Evolutionary conservation across 2,888 invertebrate species (phyloP).

Genomic region (Achlya flavicornis): DNA sequence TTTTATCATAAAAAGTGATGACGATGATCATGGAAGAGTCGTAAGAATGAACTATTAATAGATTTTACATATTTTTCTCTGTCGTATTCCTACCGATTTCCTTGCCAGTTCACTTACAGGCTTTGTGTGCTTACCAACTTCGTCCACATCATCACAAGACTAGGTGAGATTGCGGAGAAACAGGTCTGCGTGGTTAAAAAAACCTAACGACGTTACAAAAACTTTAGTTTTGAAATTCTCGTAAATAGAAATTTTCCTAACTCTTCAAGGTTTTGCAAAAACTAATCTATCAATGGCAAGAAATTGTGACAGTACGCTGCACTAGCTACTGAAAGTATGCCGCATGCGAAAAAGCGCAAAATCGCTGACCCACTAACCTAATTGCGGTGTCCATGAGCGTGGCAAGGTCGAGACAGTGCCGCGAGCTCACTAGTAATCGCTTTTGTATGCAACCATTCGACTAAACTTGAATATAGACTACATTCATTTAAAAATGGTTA

Average conservation of each 20-base stretch:
- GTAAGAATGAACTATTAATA: not conserved
- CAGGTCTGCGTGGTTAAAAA: too few species aligned
- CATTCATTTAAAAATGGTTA: not conserved
- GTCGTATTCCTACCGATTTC: not conserved
- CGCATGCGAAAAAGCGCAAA: constrained; percentile 49
- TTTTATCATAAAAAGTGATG: not conserved
- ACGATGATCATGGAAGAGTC: not conserved
- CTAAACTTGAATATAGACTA: constrained; percentile 23
- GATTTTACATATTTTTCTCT: not conserved
- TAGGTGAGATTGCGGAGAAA: too few species aligned
- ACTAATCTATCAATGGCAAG: not conserved
- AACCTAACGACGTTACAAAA: not conserved
- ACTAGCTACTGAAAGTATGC: constrained; percentile 9
- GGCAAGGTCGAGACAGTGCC: constrained; percentile 66
- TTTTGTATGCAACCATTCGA: constrained; percentile 29
- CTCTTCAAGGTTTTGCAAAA: not conserved
- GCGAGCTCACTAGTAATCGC: constrained; percentile 40
- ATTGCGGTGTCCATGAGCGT: constrained; percentile 68
- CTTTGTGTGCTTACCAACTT: too few species aligned
- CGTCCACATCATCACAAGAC: too few species aligned
- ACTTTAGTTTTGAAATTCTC: not conserved
- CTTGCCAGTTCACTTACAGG: not conserved
- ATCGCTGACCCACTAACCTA: constrained; percentile 71
- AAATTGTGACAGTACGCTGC: constrained; percentile 1
- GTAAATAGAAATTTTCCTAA: not conserved